Evolutionary conservation across 2,113 vertebrate species (phyloP).

Genomic region (Gallinago jamesoni): DNA sequence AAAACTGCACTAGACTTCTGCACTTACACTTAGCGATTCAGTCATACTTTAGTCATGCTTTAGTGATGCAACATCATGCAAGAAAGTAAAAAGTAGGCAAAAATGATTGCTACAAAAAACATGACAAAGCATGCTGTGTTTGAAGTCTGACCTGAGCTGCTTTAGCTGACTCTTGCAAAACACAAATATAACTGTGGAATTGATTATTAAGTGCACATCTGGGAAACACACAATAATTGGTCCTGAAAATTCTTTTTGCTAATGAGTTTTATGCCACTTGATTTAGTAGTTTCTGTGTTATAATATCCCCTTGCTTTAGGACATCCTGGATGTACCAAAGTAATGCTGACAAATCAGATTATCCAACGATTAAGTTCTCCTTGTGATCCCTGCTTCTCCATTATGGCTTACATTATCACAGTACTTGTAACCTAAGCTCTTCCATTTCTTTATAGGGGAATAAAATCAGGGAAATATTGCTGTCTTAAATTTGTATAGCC

Average conservation of each 20-base stretch:
- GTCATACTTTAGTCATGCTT: too few relatives aligned
- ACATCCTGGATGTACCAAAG: neutral
- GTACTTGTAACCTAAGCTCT: neutral
- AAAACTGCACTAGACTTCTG: neutral
- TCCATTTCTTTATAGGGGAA: neutral
- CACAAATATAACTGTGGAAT: neutral
- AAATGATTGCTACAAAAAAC: neutral
- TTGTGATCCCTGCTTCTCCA: neutral
- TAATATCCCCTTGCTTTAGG: neutral
- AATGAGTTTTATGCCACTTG: neutral
- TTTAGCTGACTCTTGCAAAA: neutral
- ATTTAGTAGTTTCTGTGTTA: neutral
- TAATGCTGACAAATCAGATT: neutral
- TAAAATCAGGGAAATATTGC: neutral
- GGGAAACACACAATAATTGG: neutral
- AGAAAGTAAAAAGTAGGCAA: neutral
- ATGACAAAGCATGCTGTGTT: neutral
- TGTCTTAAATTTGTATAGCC: neutral
- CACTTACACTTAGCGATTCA: neutral
- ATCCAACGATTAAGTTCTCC: neutral
- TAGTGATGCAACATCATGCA: neutral
- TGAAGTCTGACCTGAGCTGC: neutral
- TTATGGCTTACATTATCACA: neutral
- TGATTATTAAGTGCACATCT: neutral
- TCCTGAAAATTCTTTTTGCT: neutral